Conservation (phyloP, 30 jellyfish, hydroid and myxozoan species). For the Turritopsis dohrnii region DNA sequence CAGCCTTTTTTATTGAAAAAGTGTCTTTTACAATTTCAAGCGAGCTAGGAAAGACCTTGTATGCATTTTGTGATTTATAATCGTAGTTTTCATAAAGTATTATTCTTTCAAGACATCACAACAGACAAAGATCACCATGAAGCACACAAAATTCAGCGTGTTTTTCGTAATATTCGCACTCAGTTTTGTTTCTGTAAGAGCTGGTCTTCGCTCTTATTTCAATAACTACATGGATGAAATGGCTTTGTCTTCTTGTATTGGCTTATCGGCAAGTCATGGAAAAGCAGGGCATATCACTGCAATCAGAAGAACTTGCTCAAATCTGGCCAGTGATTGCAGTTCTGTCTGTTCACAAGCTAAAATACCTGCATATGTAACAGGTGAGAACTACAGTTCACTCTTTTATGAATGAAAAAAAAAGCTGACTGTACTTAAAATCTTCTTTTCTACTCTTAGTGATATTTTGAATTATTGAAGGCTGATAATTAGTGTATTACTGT, state of each 20-base stretch:
- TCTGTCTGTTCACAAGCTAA: background rate
- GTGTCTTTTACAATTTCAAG: background rate
- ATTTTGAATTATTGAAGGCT: background rate
- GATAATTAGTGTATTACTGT: background rate
- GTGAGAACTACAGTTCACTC: background rate
- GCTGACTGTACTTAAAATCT: background rate
- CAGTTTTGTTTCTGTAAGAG: background rate
- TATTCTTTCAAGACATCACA: background rate
- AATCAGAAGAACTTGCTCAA: background rate
- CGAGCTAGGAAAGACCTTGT: background rate
- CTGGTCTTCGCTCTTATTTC: background rate
- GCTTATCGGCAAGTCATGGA: background rate
- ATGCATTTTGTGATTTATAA: too few species aligned
- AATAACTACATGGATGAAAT: background rate
- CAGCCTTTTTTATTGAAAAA: background rate
- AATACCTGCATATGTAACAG: background rate
- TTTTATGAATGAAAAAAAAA: background rate
- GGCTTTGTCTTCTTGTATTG: background rate
- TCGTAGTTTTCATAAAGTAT: background rate
- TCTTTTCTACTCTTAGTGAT: too few species aligned
- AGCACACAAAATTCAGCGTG: background rate
- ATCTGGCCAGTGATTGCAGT: background rate
- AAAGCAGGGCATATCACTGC: background rate
- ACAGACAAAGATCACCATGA: background rate
- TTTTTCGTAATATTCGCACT: background rate